phyloP scores from a whole-genome alignment of 2,888 invertebrate species.

The Idaea dimidiata region DNA sequence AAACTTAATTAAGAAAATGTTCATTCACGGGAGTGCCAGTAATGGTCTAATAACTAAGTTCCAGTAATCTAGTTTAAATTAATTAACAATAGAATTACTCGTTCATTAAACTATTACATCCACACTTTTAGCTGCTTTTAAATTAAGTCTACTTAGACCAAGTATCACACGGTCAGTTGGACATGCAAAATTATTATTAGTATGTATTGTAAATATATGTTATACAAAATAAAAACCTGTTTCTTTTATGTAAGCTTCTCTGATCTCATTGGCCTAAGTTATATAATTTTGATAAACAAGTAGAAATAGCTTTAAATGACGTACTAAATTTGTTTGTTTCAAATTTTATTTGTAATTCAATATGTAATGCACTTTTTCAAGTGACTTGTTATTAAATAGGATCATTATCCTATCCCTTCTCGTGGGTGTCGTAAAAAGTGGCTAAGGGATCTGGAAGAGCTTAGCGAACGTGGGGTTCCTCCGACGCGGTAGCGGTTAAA shows the following conservation, averaged over 20 bases:
- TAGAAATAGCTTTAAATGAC: no score
- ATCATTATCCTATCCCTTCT: no score
- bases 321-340: no score
- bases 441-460: no score
- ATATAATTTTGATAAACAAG: no score
- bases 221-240: neutral
- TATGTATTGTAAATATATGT: neutral
- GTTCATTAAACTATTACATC: neutral
- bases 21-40: neutral
- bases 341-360: no score
- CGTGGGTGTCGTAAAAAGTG: no score
- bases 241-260: neutral
- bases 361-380: no score
- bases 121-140: neutral
- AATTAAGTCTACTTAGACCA: neutral
- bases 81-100: neutral
- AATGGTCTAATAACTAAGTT: neutral
- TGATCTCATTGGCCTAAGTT: no score
- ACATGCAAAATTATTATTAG: neutral
- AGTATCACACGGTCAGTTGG: neutral
- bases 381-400: no score
- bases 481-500: no score
- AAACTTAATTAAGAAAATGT: neutral
- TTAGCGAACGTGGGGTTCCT: no score
- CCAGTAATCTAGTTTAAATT: constrained; percentile 1